Conservation (phyloP, 1,140 invertebrate genomes). For the Pseudoatta argentina region DNA sequence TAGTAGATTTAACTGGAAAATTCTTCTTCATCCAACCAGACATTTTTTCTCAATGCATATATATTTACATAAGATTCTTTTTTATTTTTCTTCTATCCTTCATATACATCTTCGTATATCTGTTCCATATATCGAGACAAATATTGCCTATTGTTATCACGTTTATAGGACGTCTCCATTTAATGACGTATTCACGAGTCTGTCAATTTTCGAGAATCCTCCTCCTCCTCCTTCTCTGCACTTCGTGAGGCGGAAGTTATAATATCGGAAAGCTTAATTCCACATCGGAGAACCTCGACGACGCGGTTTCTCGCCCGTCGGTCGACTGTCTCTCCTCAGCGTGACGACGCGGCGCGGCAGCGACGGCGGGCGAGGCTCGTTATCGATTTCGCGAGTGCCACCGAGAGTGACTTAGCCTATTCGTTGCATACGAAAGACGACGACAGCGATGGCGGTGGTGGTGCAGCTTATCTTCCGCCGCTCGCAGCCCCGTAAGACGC, state of each 20-base stretch:
- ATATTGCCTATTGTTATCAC: neutral
- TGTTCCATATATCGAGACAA: neutral
- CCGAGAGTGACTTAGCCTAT: conserved; percentile 60
- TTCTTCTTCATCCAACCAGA: no score
- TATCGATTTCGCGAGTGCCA: conserved; percentile 68
- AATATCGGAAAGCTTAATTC: conserved; percentile 52
- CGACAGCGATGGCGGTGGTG: neutral
- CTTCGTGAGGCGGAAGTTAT: conserved; percentile 38
- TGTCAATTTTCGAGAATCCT: conserved; percentile 4
- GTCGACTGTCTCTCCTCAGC: conserved; percentile 28
- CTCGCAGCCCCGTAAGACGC: conserved; percentile 49
- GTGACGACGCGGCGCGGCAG: neutral
- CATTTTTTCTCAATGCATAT: no score
- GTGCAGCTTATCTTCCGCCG: conserved; percentile 59
- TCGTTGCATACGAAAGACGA: conserved; percentile 54
- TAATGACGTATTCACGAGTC: neutral
- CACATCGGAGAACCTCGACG: conserved; percentile 19
- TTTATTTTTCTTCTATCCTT: neutral
- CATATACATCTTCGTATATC: neutral
- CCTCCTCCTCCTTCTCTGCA: neutral
- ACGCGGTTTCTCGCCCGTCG: conserved; percentile 48
- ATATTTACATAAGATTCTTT: neutral
- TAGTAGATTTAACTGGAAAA: no score
- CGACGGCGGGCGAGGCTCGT: conserved; percentile 42
- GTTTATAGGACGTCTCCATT: neutral